Evolutionary conservation across 1,140 invertebrate genomes (phyloP).

Genomic region (Aphelenchoides fujianensis): DNA sequence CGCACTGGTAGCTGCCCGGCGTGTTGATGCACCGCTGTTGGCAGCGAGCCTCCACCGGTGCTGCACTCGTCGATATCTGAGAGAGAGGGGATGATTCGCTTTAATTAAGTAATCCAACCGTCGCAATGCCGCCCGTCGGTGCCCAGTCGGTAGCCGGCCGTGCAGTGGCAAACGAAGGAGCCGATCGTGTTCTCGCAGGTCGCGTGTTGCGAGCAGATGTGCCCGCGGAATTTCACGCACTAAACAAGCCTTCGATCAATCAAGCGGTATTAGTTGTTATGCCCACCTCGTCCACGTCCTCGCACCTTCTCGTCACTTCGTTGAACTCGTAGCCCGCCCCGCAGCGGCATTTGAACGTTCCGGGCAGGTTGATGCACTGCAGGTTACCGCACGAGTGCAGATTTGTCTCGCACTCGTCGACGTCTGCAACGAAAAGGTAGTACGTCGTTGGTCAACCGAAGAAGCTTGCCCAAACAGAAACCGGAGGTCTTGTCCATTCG

Average conservation of each 20-base stretch:
- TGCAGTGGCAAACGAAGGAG: constrained; percentile 62
- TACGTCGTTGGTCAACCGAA: constrained; percentile 13
- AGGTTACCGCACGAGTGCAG: constrained; percentile 64
- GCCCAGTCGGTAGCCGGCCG: constrained; percentile 64
- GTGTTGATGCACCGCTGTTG: constrained; percentile 47
- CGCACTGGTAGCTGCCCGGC: constrained; percentile 46
- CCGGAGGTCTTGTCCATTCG: constrained; percentile 53
- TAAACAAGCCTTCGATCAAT: neutral
- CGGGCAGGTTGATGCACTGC: constrained; percentile 65
- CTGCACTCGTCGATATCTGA: constrained; percentile 46
- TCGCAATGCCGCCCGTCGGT: constrained; percentile 56
- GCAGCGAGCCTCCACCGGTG: constrained; percentile 30
- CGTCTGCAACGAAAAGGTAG: constrained; percentile 52
- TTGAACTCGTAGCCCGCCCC: constrained; percentile 64
- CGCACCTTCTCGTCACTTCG: constrained; percentile 50
- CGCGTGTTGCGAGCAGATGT: constrained; percentile 58
- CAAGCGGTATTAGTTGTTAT: neutral
- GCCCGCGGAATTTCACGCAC: constrained; percentile 58
- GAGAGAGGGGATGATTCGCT: constrained; percentile 4
- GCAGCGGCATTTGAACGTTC: constrained; percentile 65
- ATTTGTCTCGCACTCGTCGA: constrained; percentile 63
- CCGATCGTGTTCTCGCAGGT: constrained; percentile 61
- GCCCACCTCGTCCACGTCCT: constrained; percentile 55
- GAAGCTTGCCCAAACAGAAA: constrained; percentile 55
- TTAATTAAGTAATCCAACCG: constrained; percentile 48